Conservation (phyloP, 2,888 invertebrate genomes). For the Eurytoma adleriae region DNA sequence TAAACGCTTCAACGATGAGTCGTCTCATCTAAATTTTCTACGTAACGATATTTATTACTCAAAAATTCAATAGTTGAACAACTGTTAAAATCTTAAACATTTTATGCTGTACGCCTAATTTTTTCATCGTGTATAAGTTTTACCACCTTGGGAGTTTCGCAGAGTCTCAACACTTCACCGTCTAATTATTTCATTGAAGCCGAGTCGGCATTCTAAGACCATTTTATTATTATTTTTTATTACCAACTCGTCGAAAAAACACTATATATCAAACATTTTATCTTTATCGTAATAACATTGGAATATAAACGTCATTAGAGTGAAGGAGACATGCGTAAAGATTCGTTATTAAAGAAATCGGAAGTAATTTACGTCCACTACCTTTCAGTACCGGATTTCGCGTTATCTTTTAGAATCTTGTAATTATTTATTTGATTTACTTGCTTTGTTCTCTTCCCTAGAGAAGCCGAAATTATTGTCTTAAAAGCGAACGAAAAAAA, state of each 20-base stretch:
- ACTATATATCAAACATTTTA: constrained; percentile 31
- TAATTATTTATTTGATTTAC: constrained; percentile 32
- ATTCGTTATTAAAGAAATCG: constrained; percentile 4
- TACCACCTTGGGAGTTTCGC: constrained; percentile 15
- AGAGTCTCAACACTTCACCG: neutral
- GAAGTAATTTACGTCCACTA: constrained; percentile 37
- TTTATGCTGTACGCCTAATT: too few relatives aligned
- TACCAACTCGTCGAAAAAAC: constrained; percentile 22
- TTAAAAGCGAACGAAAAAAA: constrained; percentile 21
- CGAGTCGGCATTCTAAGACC: constrained; percentile 1
- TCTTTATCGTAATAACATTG: constrained; percentile 28
- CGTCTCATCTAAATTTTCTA: neutral
- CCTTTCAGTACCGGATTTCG: constrained; percentile 24
- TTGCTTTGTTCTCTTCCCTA: constrained; percentile 16
- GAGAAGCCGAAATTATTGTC: constrained; percentile 46
- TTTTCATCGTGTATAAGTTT: neutral
- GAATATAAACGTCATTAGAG: constrained; percentile 31
- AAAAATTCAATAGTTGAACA: too few relatives aligned
- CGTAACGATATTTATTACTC: neutral
- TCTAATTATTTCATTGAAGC: constrained; percentile 17
- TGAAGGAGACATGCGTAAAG: constrained; percentile 19
- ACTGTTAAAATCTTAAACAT: too few relatives aligned
- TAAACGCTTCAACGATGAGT: neutral
- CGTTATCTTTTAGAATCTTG: constrained; percentile 34
- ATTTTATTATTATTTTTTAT: neutral